Evolutionary conservation across 2,797 vertebrate genomes (phyloP), one percentile per base, ranked within the genome.

Genomic region (Melopsittacus undulatus): DNA sequence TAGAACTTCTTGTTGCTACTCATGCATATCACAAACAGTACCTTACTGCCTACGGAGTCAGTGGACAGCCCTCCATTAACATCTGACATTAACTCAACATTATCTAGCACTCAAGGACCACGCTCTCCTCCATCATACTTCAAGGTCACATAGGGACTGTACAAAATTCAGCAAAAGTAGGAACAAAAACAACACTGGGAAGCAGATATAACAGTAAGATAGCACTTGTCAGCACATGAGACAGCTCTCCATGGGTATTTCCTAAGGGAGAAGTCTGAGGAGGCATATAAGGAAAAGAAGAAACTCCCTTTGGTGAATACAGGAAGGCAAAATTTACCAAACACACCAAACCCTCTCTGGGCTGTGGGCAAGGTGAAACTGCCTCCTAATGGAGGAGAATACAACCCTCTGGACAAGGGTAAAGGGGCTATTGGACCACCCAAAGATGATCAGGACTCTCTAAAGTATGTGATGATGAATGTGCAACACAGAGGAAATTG

Each of bases 401-500:
- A 80, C 21, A 75, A 22, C 29, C 13, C 51, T 64, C 34, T 10
- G 15, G 17, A 38, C 21, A 83, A 83, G n/a, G 7, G 22, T 27
- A 10, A 91, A 73, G 14, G 10, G 27, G 11, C 11, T 62, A 20
- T 0, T 3, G 26, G 23, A 29, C 0, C 1, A 48, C 32, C 43
- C 83, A 45, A 21, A 36, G 32, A 61, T 48, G 8, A 66, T 8
- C 1, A 1, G 23, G 40, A 68, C 64, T 64, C 36, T 85, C 40
- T 54, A 61, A 85, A 66, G 51, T 15, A 66, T n/a, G n/a, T n/a
- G n/a, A n/a, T n/a, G n/a, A n/a, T 34, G 32, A 70, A 48, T 19
- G 13, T 34, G 40, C 21, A 54, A 56, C 59, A 73, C 36, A 45
- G 8, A 83, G 29, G 49, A 48, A 57, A 78, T 38, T 3, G 2